phyloP scores from a whole-genome alignment of 2,888 invertebrate genomes.

The Melikaiella ostensackeni region DNA sequence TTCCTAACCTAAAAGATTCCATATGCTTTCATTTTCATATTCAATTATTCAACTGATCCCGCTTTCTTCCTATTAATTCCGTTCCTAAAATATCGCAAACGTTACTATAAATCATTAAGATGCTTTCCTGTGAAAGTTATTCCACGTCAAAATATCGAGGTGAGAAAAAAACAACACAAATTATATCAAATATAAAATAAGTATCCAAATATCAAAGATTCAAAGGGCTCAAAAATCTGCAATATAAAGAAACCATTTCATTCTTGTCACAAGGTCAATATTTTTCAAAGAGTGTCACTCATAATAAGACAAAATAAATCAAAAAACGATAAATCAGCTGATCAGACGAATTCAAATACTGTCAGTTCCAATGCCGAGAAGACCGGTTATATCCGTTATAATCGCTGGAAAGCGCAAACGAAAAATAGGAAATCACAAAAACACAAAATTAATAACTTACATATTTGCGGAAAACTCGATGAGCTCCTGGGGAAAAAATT shows the following conservation, averaged over 20 bases:
- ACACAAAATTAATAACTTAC: not conserved
- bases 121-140: not conserved
- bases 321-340: not conserved
- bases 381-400: not conserved
- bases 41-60: not conserved
- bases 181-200: no score
- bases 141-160: not conserved
- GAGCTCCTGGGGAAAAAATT: not conserved
- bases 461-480: not conserved
- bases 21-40: not conserved
- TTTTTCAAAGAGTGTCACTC: not conserved
- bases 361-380: not conserved
- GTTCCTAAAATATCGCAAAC: not conserved
- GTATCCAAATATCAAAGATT: no score
- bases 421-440: not conserved
- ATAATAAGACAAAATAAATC: not conserved
- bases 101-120: not conserved
- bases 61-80: not conserved
- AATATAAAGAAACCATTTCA: no score
- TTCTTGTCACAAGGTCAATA: not conserved
- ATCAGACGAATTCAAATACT: conserved; percentile 12
- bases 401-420: not conserved
- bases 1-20: not conserved
- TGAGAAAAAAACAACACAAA: not conserved
- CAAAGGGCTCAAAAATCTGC: no score